Evolutionary conservation across 2,888 invertebrate genomes (phyloP).

Genomic region (Therioaphis trifolii): DNA sequence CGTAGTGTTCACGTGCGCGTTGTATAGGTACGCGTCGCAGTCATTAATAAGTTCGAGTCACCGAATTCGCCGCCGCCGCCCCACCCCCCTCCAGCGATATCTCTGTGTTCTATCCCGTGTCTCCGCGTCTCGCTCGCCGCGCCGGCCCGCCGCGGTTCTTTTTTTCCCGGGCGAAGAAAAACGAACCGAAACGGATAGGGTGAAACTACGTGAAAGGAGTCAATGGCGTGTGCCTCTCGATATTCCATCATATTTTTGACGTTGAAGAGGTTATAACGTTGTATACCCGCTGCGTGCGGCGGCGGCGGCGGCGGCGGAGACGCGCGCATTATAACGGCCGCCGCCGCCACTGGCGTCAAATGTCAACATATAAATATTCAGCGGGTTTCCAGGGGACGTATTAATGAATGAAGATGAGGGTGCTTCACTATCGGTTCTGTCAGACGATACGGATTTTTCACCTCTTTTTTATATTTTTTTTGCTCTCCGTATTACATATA

Average conservation of each 20-base stretch:
- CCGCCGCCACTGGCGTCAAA: slow-evolving; percentile 55
- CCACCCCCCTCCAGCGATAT: not conserved
- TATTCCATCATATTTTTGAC: slow-evolving; percentile 63
- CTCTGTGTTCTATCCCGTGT: not conserved
- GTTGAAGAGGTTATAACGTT: slow-evolving; percentile 60
- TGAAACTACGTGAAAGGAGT: slow-evolving; percentile 56
- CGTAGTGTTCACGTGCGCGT: not conserved
- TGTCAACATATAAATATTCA: slow-evolving; percentile 63
- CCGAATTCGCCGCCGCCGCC: not conserved
- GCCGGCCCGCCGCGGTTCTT: not conserved
- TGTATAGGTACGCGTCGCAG: not conserved
- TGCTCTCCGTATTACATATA: slow-evolving; percentile 7
- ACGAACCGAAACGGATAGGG: slow-evolving; percentile 43
- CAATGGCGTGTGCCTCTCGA: slow-evolving; percentile 60
- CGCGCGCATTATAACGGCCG: slow-evolving; percentile 30
- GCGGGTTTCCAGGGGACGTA: slow-evolving; percentile 35
- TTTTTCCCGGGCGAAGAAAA: slow-evolving; percentile 29
- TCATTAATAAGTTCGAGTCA: slow-evolving; percentile 43
- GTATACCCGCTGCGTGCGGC: slow-evolving; percentile 32
- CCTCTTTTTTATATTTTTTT: slow-evolving; percentile 45
- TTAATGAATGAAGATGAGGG: slow-evolving; percentile 61
- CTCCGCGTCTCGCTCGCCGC: not conserved
- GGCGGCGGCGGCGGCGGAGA: too few species aligned
- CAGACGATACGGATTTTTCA: slow-evolving; percentile 52
- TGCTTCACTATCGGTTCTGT: slow-evolving; percentile 54